Evolutionary conservation across 2,797 vertebrate species (phyloP).

Genomic region (Pseudopleuronectes americanus): DNA sequence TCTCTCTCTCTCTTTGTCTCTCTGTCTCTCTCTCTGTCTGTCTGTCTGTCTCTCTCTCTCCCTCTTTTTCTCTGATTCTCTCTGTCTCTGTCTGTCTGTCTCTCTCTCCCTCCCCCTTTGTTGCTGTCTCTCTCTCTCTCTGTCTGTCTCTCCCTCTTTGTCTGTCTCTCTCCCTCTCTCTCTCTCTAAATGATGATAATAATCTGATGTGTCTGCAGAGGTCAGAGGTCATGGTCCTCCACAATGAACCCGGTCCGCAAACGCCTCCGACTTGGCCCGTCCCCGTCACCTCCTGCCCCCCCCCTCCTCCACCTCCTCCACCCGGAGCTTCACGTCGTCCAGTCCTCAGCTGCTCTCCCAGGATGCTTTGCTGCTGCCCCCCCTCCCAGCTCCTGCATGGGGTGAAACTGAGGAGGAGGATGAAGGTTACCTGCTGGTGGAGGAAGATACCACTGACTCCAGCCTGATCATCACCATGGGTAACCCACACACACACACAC

Average conservation of each 20-base stretch:
- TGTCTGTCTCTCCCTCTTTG: too few relatives aligned
- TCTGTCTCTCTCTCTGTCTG: too few relatives aligned
- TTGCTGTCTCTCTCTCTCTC: too few relatives aligned
- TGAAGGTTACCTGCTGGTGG: conserved; percentile 62
- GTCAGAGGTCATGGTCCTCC: conserved; percentile 64
- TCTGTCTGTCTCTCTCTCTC: too few relatives aligned
- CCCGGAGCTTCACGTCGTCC: too few relatives aligned
- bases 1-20: too few relatives aligned
- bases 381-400: background rate
- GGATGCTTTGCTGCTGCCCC: conserved; percentile 44
- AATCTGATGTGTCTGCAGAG: conserved; percentile 25
- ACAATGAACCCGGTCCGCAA: conserved; percentile 69
- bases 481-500: conserved; percentile 36
- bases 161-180: too few relatives aligned
- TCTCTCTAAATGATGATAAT: too few relatives aligned
- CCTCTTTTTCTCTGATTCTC: too few relatives aligned
- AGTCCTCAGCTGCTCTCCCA: conserved; percentile 26
- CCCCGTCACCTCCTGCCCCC: conserved; percentile 5
- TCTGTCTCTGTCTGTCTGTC: too few relatives aligned
- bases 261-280: conserved; percentile 50
- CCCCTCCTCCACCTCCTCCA: background rate
- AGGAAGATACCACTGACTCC: conserved; percentile 74
- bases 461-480: conserved; percentile 82
- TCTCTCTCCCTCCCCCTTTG: too few relatives aligned
- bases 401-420: conserved; percentile 45